Conservation (phyloP, 2,113 vertebrate genomes). For the Melanostigma gelatinosum region DNA sequence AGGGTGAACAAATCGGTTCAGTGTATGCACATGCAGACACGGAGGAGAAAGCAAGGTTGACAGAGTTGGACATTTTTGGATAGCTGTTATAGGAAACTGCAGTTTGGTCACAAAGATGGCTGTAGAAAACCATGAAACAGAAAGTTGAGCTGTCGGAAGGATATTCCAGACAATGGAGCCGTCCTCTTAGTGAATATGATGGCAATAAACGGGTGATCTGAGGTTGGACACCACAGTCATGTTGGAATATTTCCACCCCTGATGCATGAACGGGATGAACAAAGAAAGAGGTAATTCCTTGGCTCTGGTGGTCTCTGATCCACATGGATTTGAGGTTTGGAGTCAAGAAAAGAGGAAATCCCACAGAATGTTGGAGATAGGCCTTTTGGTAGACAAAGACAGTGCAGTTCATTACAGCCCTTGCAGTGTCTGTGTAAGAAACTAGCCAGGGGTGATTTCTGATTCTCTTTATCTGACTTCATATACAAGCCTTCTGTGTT, state of each 20-base stretch:
- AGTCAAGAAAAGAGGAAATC: neutral
- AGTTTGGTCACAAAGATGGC: neutral
- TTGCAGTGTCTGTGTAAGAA: slow-evolving; percentile 5
- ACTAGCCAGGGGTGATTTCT: neutral
- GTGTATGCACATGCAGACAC: neutral
- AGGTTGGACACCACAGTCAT: neutral
- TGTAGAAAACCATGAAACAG: neutral
- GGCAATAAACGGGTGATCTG: neutral
- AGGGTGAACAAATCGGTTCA: neutral
- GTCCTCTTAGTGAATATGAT: neutral
- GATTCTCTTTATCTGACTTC: slow-evolving; percentile 4
- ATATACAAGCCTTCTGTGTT: neutral
- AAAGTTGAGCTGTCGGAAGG: neutral
- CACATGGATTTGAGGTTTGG: neutral
- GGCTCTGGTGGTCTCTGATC: neutral
- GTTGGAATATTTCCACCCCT: neutral
- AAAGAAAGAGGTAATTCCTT: neutral
- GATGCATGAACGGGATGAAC: neutral
- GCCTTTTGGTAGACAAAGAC: neutral
- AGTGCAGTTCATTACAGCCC: neutral
- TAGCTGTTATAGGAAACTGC: neutral
- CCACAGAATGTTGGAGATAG: neutral
- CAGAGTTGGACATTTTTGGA: neutral
- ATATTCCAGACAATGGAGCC: neutral
- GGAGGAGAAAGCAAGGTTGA: neutral